These are phyloP conservation scores for Caenorhabditis remanei DNA, from an alignment of 1,140 invertebrate species.

Conservation along the genomic window DNA sequence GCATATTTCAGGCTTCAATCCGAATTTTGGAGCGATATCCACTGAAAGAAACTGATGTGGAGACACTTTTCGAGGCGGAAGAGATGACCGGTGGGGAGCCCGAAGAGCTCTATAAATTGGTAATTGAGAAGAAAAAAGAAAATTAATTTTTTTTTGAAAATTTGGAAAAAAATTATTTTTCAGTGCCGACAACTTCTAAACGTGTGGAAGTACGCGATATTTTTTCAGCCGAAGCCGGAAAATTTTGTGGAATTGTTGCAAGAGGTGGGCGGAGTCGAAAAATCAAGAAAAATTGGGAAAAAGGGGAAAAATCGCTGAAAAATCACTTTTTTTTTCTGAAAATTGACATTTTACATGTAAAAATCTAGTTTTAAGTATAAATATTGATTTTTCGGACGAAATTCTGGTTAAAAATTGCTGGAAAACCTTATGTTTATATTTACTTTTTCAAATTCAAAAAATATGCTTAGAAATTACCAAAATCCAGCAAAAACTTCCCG, in stretches of 20 bases:
- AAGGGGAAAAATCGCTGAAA: no score
- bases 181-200: conserved; percentile 2
- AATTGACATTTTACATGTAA: no score
- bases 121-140: not conserved
- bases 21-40: conserved; percentile 15
- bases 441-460: no score
- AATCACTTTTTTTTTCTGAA: no score
- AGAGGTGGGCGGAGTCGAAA: not conserved
- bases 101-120: conserved; percentile 28
- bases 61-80: not conserved
- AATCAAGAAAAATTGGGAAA: no score
- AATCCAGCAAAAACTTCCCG: no score
- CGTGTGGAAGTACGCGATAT: conserved; percentile 23
- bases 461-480: no score
- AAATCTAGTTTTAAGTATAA: no score
- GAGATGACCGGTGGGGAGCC: conserved; percentile 30
- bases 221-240: conserved; percentile 24
- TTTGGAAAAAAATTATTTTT: not conserved
- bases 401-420: no score
- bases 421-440: no score
- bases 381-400: no score
- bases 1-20: not conserved
- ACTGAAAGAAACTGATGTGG: not conserved
- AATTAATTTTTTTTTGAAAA: not conserved
- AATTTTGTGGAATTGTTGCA: not conserved